These are phyloP conservation scores for Charina bottae DNA, from an alignment of 2,113 vertebrate genomes.

Conservation along the genomic window DNA sequence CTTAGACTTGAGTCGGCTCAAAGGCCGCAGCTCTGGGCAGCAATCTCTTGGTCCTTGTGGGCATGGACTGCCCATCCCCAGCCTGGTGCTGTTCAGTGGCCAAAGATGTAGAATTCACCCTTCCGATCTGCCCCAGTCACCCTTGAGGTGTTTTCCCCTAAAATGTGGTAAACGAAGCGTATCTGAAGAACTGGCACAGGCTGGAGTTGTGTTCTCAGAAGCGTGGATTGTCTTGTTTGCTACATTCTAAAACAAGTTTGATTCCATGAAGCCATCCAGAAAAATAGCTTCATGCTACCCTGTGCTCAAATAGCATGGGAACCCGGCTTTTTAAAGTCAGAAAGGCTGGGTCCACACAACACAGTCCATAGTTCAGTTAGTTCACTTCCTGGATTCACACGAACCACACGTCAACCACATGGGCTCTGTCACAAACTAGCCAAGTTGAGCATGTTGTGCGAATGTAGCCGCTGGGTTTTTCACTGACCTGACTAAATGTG, in stretches of 20 bases:
- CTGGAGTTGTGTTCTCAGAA: not conserved
- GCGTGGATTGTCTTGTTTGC: not conserved
- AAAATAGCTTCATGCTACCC: too few relatives aligned
- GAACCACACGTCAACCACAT: too few relatives aligned
- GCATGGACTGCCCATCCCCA: not conserved
- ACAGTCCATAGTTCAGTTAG: too few relatives aligned
- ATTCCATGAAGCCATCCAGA: not conserved
- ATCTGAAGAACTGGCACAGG: not conserved
- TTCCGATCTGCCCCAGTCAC: not conserved
- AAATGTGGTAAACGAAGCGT: not conserved
- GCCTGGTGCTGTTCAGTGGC: not conserved
- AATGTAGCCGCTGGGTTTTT: too few relatives aligned
- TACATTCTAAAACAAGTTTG: not conserved
- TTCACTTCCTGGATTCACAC: too few relatives aligned
- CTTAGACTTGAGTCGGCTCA: not conserved
- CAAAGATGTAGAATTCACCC: not conserved
- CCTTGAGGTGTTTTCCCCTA: not conserved
- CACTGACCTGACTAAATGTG: too few relatives aligned
- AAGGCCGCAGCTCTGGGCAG: rapidly evolving
- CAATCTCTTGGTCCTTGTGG: not conserved
- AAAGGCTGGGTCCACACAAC: too few relatives aligned
- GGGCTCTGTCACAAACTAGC: too few relatives aligned
- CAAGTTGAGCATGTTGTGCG: too few relatives aligned
- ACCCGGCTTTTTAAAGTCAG: too few relatives aligned
- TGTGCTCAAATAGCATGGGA: too few relatives aligned